Evolutionary conservation across 2,888 invertebrate genomes (phyloP), one percentile per base, ranked within the genome.

Genomic region (Holacanthella duospinosa): DNA sequence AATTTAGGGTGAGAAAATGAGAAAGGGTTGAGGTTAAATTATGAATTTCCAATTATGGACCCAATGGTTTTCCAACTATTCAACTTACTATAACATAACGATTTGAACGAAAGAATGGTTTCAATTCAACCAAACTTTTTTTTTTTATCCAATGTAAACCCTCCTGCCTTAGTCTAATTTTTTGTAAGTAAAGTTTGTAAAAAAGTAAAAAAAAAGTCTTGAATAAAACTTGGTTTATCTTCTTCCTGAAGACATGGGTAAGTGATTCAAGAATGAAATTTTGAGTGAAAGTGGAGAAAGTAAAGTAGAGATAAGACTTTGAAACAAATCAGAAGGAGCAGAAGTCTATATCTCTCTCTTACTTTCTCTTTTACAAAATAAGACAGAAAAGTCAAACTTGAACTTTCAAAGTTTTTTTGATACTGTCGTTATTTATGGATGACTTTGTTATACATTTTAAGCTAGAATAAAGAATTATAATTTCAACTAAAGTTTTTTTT

Each of bases 341-440:
- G 48, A 48, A 36, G 36, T 36, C 36, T 36, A 36, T 36, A 6
- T 36, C 36, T 21, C 21, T 36, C 36, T 16, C 36, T 6, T 36
- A 6, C 36, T 36, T 36, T 36, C 36, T 36, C 36, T 6, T 36
- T 36, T 36, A 16, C 6, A n/a, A n/a, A n/a, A n/a, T n/a, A 36
- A 36, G 36, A 36, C 36, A 16, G 9, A 9, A 48, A 48, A 48
- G 48, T 48, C 48, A 48, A 48, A 48, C 19, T 48, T 21, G 36
- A n/a, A 48, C 19, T 48, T 48, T 48, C 12, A 12, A 36, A 16
- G 6, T 36, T 36, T 36, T 21, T 48, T 48, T 48, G 48, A 48
- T 48, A 48, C 48, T 48, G 48, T 48, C 48, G 21, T 48, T 48
- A 48, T 48, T 48, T 48, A 48, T 48, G 48, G 48, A 48, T 48